Evolutionary conservation across 2,888 invertebrate genomes (phyloP).

Genomic region (Drosophila mimica): DNA sequence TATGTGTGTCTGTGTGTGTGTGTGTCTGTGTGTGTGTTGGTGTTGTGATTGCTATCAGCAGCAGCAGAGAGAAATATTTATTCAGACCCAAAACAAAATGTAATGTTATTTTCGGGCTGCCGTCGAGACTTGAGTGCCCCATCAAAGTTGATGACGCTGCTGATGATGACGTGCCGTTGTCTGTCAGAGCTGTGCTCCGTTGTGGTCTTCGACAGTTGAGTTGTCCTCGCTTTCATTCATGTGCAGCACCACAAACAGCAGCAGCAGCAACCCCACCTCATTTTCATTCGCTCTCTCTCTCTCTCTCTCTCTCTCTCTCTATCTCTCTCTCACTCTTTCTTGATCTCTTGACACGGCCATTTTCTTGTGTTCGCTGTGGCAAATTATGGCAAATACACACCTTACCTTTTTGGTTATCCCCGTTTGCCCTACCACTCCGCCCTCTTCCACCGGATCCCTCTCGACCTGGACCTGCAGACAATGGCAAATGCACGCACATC

Average conservation of each 20-base stretch:
- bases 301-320: not conserved
- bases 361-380: slow-evolving; percentile 75
- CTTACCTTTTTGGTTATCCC: slow-evolving; percentile 53
- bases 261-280: slow-evolving; percentile 2
- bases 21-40: slow-evolving; percentile 48
- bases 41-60: slow-evolving; percentile 73
- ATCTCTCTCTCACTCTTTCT: not conserved
- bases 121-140: slow-evolving; percentile 60
- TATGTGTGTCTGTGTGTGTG: slow-evolving; percentile 18
- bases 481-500: slow-evolving; percentile 38
- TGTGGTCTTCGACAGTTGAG: slow-evolving; percentile 57
- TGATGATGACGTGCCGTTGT: slow-evolving; percentile 75
- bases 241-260: slow-evolving; percentile 33
- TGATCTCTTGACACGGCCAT: slow-evolving; percentile 27
- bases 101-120: slow-evolving; percentile 66
- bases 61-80: slow-evolving; percentile 75
- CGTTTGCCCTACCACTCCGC: slow-evolving; percentile 1
- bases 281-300: not conserved
- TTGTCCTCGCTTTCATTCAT: slow-evolving; percentile 75
- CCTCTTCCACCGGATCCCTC: not conserved
- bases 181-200: slow-evolving; percentile 26
- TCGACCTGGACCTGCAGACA: slow-evolving; percentile 29
- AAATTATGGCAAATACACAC: slow-evolving; percentile 83
- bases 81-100: slow-evolving; percentile 77
- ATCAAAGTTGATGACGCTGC: slow-evolving; percentile 73